phyloP scores from a whole-genome alignment of 2,888 invertebrate species.

The Plebejus anna region DNA sequence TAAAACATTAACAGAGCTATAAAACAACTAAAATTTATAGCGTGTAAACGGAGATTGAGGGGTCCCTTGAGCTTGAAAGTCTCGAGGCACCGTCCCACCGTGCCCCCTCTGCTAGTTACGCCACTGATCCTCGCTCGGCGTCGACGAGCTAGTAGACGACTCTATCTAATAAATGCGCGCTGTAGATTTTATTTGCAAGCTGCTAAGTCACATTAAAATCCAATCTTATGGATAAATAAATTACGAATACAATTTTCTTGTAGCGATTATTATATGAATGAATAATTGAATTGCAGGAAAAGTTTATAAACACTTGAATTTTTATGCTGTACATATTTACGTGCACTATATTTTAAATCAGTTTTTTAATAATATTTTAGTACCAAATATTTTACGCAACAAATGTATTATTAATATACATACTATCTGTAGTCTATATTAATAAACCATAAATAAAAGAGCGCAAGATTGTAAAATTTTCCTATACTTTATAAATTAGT shows the following conservation, averaged over 20 bases:
- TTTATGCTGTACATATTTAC: not conserved
- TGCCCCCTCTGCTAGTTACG: not conserved
- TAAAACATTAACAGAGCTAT: too few relatives aligned
- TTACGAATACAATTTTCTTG: not conserved
- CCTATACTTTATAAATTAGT: constrained; percentile 19
- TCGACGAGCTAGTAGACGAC: constrained; percentile 16
- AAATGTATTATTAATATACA: not conserved
- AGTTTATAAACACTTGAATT: not conserved
- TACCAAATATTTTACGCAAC: not conserved
- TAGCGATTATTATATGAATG: not conserved
- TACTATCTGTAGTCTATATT: too few relatives aligned
- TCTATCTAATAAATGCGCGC: constrained; percentile 14
- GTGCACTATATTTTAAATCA: not conserved
- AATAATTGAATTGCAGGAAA: not conserved
- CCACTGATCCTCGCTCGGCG: not conserved
- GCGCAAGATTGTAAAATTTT: not conserved
- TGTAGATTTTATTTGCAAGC: constrained; percentile 23
- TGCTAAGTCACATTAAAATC: constrained; percentile 25
- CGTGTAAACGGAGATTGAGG: too few relatives aligned
- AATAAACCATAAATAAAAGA: not conserved
- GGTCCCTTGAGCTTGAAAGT: too few relatives aligned
- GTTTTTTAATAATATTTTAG: not conserved
- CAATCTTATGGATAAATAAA: not conserved
- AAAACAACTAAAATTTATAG: too few relatives aligned
- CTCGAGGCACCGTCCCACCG: too few relatives aligned